Conservation (phyloP, 2,113 vertebrate species). For the Pelusios castaneus region DNA sequence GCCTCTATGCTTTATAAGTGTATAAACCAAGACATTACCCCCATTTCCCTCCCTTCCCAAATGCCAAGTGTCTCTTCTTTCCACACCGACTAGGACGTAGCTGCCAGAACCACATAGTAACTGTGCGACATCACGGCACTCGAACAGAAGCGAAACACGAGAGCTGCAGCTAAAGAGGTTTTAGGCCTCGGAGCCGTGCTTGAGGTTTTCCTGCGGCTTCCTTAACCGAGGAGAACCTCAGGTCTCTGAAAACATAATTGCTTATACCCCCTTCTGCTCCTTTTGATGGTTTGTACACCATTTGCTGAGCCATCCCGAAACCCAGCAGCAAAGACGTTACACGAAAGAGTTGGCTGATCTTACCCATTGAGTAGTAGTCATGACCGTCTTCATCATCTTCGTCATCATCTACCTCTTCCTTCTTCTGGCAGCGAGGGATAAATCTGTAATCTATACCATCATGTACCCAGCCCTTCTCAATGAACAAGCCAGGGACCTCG, state of each 20-base stretch:
- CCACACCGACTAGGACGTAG: too few relatives aligned
- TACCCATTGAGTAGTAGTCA: conserved; percentile 71
- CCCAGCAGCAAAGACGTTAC: neutral
- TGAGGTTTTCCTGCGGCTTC: too few relatives aligned
- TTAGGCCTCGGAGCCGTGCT: too few relatives aligned
- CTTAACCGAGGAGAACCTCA: too few relatives aligned
- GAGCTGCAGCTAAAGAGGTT: too few relatives aligned
- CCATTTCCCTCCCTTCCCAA: neutral
- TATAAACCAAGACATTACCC: neutral
- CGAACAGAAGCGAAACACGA: too few relatives aligned
- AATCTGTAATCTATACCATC: conserved; percentile 93
- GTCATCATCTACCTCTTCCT: conserved; percentile 53
- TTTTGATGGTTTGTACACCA: too few relatives aligned
- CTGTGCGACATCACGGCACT: too few relatives aligned
- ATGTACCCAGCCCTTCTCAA: conserved; percentile 97
- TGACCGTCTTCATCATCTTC: conserved; percentile 76
- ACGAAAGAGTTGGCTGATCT: neutral
- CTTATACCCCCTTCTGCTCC: too few relatives aligned
- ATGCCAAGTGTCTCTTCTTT: neutral
- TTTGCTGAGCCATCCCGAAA: too few relatives aligned
- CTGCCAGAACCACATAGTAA: too few relatives aligned
- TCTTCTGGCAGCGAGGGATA: conserved; percentile 79
- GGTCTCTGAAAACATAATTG: too few relatives aligned
- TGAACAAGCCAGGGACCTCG: conserved; percentile 93
- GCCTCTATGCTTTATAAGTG: neutral